Evolutionary conservation across 2,888 invertebrate genomes (phyloP), one percentile per base, ranked within the genome.

Genomic region (Salticus scenicus): DNA sequence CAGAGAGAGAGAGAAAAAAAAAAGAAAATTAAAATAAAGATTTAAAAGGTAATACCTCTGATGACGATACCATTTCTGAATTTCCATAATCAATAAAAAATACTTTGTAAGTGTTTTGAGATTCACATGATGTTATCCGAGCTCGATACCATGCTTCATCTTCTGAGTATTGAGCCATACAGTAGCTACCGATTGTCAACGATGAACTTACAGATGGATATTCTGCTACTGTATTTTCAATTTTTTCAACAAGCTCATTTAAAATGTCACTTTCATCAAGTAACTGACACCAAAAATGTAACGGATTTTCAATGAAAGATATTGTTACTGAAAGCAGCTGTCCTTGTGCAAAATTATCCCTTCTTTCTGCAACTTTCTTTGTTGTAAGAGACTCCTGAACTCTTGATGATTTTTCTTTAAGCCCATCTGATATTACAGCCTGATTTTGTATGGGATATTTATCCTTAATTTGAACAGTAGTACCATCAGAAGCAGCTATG

Each of bases 141-240:
- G 89, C 90, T 72, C 90, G 73, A 73, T 90, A 90, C 90, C 90
- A 90, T 0, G 74, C 67, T 27, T 89, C 86, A 83, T 90, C 90
- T 67, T 87, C 89, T 17, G 88, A 88, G 73, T 88, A 90, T 84
- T 73, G 88, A 77, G 87, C 88, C 70, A 88, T 80, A 33, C 87
- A 87, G 28, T 70, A 64, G 8, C 63, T 7, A 10, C 78, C 82
- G 17, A 78, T 47, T 20, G 12, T 24, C n/a, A 12, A 12, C 17
- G 51, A 27, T 12, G 64, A 20, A 41, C 57, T 33, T 37, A 72
- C 28, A 12, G 67, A 28, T 24, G 30, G 30, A 14, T n/a, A 17
- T 27, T 74, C 51, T 41, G n/a, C 10, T n/a, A 79, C 75, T n/a
- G 63, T 20, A 8, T 27, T 30, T 37, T 77, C 73, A 63, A 87